A percentile compares a stretch with the other conserved stretches of the same genome.
Conservation (phyloP, 2,797 vertebrate species). For the Macroramphosus scolopax region DNA sequence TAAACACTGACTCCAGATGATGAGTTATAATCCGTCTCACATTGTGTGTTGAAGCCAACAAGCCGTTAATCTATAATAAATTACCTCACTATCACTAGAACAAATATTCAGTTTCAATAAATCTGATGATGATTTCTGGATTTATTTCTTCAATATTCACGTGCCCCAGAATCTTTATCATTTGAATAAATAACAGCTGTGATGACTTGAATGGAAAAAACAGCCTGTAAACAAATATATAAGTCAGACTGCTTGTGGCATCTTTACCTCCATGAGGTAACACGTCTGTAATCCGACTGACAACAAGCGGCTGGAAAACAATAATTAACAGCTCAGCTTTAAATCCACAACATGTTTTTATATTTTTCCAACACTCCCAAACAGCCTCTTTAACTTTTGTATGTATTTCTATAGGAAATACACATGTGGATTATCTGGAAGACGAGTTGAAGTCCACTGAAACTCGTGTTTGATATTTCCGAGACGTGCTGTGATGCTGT, state of each 20-base stretch:
- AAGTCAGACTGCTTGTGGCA: constrained; percentile 32
- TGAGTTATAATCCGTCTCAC: too few species aligned
- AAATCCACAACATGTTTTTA: constrained; percentile 74
- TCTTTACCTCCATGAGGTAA: constrained; percentile 64
- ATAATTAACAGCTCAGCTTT: constrained; percentile 67
- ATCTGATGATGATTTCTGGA: too few species aligned
- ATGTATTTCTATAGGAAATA: constrained; percentile 13
- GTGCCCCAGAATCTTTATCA: too few species aligned
- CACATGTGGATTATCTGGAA: constrained; percentile 47
- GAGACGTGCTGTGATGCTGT: constrained; percentile 42
- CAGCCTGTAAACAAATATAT: constrained; percentile 43
- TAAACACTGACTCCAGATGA: too few species aligned
- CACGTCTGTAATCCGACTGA: constrained; percentile 45
- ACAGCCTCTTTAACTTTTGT: constrained; percentile 25
- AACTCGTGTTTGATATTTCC: constrained; percentile 53
- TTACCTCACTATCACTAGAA: too few species aligned
- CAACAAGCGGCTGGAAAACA: constrained; percentile 66
- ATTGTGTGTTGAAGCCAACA: too few species aligned
- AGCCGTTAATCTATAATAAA: too few species aligned
- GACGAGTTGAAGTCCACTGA: constrained; percentile 55
- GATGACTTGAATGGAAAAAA: constrained; percentile 21
- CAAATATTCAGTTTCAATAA: too few species aligned
- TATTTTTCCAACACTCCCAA: constrained; percentile 52
- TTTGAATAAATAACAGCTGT: too few species aligned
- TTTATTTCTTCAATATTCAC: too few species aligned